phyloP scores from a whole-genome alignment of 2,113 vertebrate species.

The Chinchilla lanigera region DNA sequence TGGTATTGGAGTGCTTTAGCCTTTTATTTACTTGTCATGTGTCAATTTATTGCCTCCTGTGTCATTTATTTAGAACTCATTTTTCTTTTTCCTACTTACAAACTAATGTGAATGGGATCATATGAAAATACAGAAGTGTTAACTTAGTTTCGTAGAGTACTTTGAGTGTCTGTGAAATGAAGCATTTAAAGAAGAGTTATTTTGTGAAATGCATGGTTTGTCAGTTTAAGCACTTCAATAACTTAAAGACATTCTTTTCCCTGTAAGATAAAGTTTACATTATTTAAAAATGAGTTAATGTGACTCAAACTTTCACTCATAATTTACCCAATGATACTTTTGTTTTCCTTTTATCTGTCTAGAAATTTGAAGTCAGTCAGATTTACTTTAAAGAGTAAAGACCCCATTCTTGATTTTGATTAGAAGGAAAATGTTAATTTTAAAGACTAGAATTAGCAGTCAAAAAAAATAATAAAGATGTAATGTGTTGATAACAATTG shows the following conservation, averaged over 20 bases:
- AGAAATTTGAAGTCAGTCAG: slow-evolving; percentile 60
- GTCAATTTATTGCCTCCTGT: slow-evolving; percentile 99
- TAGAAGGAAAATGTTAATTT: slow-evolving; percentile 59
- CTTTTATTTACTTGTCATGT: slow-evolving; percentile 99
- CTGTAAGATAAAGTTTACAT: slow-evolving; percentile 65
- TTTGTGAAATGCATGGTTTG: slow-evolving; percentile 77
- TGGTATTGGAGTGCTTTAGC: slow-evolving; percentile 99
- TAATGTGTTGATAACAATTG: slow-evolving; percentile 47
- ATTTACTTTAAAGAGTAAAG: slow-evolving; percentile 62
- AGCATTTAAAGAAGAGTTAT: slow-evolving; percentile 78
- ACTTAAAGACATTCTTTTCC: slow-evolving; percentile 62
- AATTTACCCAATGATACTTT: slow-evolving; percentile 55
- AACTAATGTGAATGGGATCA: slow-evolving; percentile 84
- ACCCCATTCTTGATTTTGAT: slow-evolving; percentile 57
- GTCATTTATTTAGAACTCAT: slow-evolving; percentile 98
- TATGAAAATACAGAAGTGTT: slow-evolving; percentile 82
- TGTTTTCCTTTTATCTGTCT: slow-evolving; percentile 42
- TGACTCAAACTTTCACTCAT: slow-evolving; percentile 64
- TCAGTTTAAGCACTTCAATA: slow-evolving; percentile 77
- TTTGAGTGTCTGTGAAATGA: slow-evolving; percentile 78
- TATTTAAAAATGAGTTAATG: slow-evolving; percentile 69
- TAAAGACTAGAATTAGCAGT: slow-evolving; percentile 63
- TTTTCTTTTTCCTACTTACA: slow-evolving; percentile 89
- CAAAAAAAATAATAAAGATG: slow-evolving; percentile 65
- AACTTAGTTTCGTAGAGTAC: slow-evolving; percentile 81